Conservation (phyloP, 2,113 vertebrate species). For the Naja naja region DNA sequence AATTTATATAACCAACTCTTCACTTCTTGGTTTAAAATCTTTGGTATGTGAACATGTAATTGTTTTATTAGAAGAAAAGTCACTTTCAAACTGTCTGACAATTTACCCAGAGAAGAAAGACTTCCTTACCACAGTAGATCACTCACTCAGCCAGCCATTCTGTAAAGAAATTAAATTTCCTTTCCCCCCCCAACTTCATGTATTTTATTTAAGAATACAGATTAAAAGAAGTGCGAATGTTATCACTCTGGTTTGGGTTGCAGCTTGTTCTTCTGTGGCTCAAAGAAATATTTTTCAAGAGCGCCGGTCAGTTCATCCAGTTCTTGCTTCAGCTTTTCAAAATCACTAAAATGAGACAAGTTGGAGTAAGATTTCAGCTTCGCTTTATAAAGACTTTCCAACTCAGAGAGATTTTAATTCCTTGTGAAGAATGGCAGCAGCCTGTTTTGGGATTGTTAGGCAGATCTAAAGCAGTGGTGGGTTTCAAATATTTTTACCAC, state of each 20-base stretch:
- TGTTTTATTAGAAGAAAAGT: not conserved
- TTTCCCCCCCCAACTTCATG: slow-evolving; percentile 43
- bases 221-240: not conserved
- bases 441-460: not conserved
- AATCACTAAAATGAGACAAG: slow-evolving; percentile 73
- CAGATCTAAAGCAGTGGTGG: no score
- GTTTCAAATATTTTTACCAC: no score
- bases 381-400: not conserved
- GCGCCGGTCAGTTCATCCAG: slow-evolving; percentile 82
- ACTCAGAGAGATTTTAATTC: not conserved
- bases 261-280: slow-evolving; percentile 89
- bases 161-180: slow-evolving; percentile 26
- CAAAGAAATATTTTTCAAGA: slow-evolving; percentile 90
- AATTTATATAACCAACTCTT: not conserved
- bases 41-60: not conserved
- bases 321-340: slow-evolving; percentile 83
- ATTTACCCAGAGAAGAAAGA: not conserved
- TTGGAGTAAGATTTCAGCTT: not conserved
- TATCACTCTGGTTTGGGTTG: slow-evolving; percentile 79
- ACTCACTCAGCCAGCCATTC: slow-evolving; percentile 3
- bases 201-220: not conserved
- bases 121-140: slow-evolving; percentile 19
- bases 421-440: not conserved
- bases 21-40: not conserved
- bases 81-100: slow-evolving; percentile 18